Percentiles rank a stretch among this genome's conserved stretches.
Conservation (phyloP, 2,797 vertebrate genomes). For the Dallia pectoralis region DNA sequence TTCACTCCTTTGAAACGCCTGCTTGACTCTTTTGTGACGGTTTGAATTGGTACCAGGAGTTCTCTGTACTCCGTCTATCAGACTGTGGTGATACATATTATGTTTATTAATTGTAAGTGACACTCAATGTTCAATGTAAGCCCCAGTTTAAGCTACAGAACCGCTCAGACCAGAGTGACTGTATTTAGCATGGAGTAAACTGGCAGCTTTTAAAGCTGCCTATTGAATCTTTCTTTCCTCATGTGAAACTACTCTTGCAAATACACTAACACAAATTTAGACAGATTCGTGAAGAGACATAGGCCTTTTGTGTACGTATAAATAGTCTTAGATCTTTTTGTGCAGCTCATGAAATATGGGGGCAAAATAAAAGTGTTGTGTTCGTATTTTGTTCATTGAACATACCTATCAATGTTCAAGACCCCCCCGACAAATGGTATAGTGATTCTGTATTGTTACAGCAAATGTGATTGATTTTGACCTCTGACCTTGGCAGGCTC, state of each 20-base stretch:
- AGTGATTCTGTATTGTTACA: slow-evolving; percentile 13
- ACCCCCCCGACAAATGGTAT: neutral
- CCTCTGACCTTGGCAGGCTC: slow-evolving; percentile 77
- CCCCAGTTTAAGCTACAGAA: neutral
- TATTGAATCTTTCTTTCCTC: neutral
- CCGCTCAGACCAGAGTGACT: neutral
- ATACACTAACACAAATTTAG: too few relatives aligned
- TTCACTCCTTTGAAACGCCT: slow-evolving; percentile 38
- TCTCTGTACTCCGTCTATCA: slow-evolving; percentile 26
- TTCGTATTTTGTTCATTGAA: too few relatives aligned
- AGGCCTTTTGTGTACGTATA: too few relatives aligned
- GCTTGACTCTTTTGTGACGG: slow-evolving; percentile 47
- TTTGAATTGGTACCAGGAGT: slow-evolving; percentile 44
- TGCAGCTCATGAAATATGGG: too few relatives aligned
- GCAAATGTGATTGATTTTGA: slow-evolving; percentile 18
- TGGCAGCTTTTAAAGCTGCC: neutral
- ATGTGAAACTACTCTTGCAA: neutral
- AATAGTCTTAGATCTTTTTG: too few relatives aligned
- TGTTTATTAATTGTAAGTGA: too few relatives aligned
- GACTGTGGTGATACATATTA: slow-evolving; percentile 18
- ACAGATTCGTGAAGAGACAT: too few relatives aligned
- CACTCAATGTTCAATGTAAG: neutral
- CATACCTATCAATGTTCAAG: neutral
- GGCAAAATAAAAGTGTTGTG: too few relatives aligned
- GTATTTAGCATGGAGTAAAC: neutral